Percentiles rank a stretch among this genome's conserved stretches.
Evolutionary conservation across 2,797 vertebrate genomes (phyloP).

Genomic region (Bufotes viridis): DNA sequence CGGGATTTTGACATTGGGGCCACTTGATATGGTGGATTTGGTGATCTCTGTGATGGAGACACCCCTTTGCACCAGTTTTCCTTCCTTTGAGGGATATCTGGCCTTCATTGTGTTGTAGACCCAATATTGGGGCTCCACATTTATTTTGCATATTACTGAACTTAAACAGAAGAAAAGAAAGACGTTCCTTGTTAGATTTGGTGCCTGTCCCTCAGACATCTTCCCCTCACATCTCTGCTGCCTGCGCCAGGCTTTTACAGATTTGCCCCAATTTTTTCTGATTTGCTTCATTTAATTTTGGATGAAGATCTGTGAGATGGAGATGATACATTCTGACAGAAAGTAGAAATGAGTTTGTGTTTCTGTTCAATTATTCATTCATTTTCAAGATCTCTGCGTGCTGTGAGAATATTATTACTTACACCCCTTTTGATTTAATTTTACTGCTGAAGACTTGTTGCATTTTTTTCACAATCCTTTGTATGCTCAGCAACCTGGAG

Average conservation of each 20-base stretch:
- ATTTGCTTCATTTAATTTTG: constrained; percentile 17
- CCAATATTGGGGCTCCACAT: no score
- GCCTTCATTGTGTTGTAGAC: no score
- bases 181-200: neutral
- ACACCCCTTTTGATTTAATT: neutral
- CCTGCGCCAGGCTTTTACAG: neutral
- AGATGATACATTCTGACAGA: neutral
- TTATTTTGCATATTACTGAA: no score
- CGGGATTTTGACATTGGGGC: no score
- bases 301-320: constrained; percentile 7
- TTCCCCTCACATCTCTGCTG: neutral
- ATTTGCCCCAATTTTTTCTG: constrained; percentile 3
- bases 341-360: neutral
- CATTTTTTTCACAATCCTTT: no score
- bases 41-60: no score
- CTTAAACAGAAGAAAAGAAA: neutral
- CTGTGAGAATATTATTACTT: neutral
- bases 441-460: neutral
- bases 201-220: neutral
- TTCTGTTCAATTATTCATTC: neutral
- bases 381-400: neutral
- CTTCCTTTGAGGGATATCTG: no score
- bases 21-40: no score
- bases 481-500: no score
- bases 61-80: no score